Conservation (phyloP, 2,888 invertebrate species). For the Diachrysia chrysitis region DNA sequence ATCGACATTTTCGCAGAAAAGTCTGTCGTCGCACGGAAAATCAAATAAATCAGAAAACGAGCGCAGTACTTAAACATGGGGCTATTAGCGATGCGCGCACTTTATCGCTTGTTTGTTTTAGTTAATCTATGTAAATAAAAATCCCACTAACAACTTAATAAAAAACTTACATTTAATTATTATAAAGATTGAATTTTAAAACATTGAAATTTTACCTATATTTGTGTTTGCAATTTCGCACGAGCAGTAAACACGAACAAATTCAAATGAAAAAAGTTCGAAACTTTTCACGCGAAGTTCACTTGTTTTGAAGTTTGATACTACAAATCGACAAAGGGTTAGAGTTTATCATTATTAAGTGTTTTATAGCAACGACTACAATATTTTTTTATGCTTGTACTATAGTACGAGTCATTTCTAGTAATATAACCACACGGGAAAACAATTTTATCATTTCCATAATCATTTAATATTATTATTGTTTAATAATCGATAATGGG, state of each 20-base stretch:
- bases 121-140: too few species aligned
- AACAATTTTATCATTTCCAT: neutral
- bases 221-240: neutral
- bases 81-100: too few species aligned
- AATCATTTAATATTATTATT: neutral
- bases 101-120: too few species aligned
- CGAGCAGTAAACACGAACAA: conserved; percentile 4
- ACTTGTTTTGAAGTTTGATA: neutral
- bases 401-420: too few species aligned
- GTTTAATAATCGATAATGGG: neutral
- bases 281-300: neutral
- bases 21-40: too few species aligned
- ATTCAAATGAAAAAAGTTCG: conserved; percentile 1
- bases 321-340: neutral
- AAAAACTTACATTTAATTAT: neutral
- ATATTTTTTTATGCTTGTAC: too few species aligned
- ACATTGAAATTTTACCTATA: neutral
- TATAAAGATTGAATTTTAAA: neutral
- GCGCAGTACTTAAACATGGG: too few species aligned
- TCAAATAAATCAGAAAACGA: too few species aligned
- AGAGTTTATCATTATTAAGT: neutral
- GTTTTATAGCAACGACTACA: neutral
- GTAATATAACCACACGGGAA: neutral
- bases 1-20: too few species aligned
- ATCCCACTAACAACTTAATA: too few species aligned